These are phyloP conservation scores for Scaptomyza caliginosa DNA, from an alignment of 2,888 invertebrate species.

Conservation along the genomic window DNA sequence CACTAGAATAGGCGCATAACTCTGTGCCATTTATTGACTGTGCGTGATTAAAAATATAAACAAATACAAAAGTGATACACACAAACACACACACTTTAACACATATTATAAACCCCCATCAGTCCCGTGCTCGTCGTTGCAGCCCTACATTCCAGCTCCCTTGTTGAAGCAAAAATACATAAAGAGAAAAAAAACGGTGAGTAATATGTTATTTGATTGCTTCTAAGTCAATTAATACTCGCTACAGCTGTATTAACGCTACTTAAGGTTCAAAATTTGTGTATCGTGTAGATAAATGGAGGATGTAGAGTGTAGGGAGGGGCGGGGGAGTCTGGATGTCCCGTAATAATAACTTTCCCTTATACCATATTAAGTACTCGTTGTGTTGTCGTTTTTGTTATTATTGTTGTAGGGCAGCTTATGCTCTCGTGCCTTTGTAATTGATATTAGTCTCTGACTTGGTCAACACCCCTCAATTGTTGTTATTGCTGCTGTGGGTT, in stretches of 20 bases:
- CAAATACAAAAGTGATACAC: slow-evolving; percentile 38
- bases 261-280: slow-evolving; percentile 4
- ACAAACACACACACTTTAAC: slow-evolving; percentile 30
- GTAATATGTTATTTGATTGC: slow-evolving; percentile 55
- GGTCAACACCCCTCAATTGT: slow-evolving; percentile 42
- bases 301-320: not conserved
- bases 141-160: slow-evolving; percentile 51
- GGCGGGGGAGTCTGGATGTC: slow-evolving; percentile 1
- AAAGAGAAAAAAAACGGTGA: slow-evolving; percentile 66
- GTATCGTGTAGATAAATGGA: not conserved
- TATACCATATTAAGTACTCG: slow-evolving; percentile 34
- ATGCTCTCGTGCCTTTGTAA: slow-evolving; percentile 13
- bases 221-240: slow-evolving; percentile 60
- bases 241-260: slow-evolving; percentile 27
- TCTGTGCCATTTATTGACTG: slow-evolving; percentile 21
- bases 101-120: slow-evolving; percentile 23
- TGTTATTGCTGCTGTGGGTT: slow-evolving; percentile 2
- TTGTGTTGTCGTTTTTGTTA: slow-evolving; percentile 11
- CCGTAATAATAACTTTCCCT: slow-evolving; percentile 52
- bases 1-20: slow-evolving; percentile 1
- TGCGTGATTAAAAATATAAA: slow-evolving; percentile 40
- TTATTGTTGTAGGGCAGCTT: slow-evolving; percentile 22
- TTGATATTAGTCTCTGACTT: slow-evolving; percentile 24
- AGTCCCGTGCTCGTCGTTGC: slow-evolving; percentile 34
- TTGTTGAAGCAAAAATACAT: slow-evolving; percentile 38